Conservation (phyloP, 2,113 vertebrate genomes). For the Numenius arquata region DNA sequence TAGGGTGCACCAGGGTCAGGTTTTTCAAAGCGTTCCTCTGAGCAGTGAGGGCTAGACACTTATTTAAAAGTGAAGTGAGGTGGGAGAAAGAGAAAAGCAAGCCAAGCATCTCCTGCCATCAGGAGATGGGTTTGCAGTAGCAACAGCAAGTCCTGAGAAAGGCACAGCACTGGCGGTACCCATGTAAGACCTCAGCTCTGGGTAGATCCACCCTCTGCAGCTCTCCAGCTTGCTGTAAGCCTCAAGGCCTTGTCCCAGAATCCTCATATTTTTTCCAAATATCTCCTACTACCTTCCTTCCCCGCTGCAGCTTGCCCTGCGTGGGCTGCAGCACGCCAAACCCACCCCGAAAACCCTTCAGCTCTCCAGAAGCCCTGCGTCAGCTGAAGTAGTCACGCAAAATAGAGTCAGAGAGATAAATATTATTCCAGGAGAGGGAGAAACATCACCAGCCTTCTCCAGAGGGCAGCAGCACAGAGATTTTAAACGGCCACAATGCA, state of each 20-base stretch:
- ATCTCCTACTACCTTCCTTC: background rate
- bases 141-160: background rate
- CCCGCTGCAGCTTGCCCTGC: rapidly evolving
- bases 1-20: background rate
- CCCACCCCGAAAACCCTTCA: background rate
- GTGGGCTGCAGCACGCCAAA: background rate
- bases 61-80: background rate
- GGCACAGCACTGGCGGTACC: background rate
- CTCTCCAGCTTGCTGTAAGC: background rate
- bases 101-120: background rate
- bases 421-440: background rate
- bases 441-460: background rate
- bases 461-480: background rate
- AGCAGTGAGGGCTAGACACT: background rate
- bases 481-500: background rate
- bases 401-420: background rate
- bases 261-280: background rate
- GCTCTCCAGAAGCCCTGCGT: background rate
- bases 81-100: background rate
- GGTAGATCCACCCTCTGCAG: background rate
- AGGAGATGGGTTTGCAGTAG: background rate
- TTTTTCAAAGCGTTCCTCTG: conserved; percentile 18
- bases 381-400: background rate
- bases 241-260: background rate
- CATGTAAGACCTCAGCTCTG: background rate